These are phyloP conservation scores for Scolanthus callimorphus DNA, from an alignment of 92 coral and sea anemone species.

Conservation along the genomic window DNA sequence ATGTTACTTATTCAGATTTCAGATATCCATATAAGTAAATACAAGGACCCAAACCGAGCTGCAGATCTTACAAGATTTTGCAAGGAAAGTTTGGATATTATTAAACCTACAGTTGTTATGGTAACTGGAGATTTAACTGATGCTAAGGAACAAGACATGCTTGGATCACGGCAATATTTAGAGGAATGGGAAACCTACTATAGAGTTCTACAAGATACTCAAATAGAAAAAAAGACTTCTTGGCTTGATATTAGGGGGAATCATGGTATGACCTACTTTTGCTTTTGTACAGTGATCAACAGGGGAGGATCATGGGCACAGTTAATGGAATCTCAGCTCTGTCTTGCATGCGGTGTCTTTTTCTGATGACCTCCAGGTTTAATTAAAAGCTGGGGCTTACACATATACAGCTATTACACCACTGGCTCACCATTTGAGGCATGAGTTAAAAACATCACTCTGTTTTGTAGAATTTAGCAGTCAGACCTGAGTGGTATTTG, in stretches of 20 bases:
- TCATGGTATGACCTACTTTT: slow-evolving; percentile 56
- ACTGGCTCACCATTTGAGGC: no score
- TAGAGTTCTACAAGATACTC: slow-evolving; percentile 61
- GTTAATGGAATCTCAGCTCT: no score
- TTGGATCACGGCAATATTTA: slow-evolving; percentile 77
- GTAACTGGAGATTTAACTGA: slow-evolving; percentile 96
- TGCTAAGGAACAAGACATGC: slow-evolving; percentile 75
- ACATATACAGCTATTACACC: no score
- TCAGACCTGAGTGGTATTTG: no score
- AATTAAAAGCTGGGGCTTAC: no score
- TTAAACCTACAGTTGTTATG: slow-evolving; percentile 74
- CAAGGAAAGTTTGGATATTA: slow-evolving; percentile 60
- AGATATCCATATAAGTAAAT: slow-evolving; percentile 91
- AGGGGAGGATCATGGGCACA: no score
- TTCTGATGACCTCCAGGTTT: no score
- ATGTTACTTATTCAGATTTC: slow-evolving; percentile 72
- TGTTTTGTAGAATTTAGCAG: no score
- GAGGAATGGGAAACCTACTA: slow-evolving; percentile 89
- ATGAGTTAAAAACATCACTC: no score
- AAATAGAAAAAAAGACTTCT: slow-evolving; percentile 67
- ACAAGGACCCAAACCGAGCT: slow-evolving; percentile 63
- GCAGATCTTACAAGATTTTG: slow-evolving; percentile 72
- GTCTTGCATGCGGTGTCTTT: no score
- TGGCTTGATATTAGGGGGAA: slow-evolving; percentile 97
- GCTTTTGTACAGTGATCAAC: no score